Evolutionary conservation across 2,797 vertebrate genomes (phyloP).

Genomic region (Nyctalus aviator): DNA sequence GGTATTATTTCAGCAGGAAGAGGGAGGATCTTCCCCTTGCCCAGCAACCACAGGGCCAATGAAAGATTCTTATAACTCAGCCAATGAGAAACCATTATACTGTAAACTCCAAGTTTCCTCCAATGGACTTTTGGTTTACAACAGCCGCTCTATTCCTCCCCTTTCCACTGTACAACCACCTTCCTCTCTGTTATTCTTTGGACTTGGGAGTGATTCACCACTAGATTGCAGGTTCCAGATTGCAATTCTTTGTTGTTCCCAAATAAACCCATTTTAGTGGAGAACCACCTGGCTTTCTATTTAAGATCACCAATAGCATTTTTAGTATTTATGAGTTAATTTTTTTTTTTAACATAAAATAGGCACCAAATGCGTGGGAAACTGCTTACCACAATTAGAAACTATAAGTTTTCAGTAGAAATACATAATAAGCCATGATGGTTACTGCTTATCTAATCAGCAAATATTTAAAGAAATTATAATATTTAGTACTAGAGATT

Average conservation of each 20-base stretch:
- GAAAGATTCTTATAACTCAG: not conserved
- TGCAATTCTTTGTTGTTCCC: not conserved
- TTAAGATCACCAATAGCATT: not conserved
- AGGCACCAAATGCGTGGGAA: not conserved
- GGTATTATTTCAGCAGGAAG: not conserved
- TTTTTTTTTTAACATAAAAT: conserved; percentile 16
- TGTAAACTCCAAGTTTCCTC: not conserved
- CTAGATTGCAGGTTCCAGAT: not conserved
- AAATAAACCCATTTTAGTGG: not conserved
- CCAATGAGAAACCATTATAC: not conserved
- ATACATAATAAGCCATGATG: not conserved
- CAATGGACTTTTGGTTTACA: not conserved
- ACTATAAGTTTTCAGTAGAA: not conserved
- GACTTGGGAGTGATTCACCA: not conserved
- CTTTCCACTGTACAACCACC: not conserved
- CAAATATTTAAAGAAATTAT: not conserved
- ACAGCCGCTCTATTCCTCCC: not conserved
- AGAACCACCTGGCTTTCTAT: not conserved
- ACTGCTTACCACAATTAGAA: not conserved
- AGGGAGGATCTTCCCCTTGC: not conserved
- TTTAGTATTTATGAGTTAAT: not conserved
- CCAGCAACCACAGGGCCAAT: not conserved
- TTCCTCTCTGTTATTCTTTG: not conserved
- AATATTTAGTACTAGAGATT: not conserved
- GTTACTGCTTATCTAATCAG: conserved; percentile 27